Evolutionary conservation across 2,888 invertebrate species (phyloP).

Genomic region (Hedychridium roseum): DNA sequence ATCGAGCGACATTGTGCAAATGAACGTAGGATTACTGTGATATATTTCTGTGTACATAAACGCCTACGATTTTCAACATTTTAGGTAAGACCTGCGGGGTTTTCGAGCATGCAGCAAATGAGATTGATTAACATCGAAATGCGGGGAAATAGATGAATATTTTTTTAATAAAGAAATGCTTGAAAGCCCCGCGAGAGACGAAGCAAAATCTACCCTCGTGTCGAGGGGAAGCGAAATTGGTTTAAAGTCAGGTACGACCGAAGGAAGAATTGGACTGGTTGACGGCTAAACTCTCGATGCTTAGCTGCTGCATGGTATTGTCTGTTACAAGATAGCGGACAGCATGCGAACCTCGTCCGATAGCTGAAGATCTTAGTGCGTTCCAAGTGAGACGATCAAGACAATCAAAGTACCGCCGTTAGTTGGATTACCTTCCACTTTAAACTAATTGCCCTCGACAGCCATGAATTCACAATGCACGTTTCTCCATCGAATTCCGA

Average conservation of each 20-base stretch:
- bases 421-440: constrained; percentile 40
- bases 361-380: no score
- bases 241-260: constrained; percentile 36
- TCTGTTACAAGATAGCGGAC: constrained; percentile 22
- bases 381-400: no score
- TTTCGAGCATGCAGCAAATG: no score
- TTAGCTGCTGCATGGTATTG: constrained; percentile 29
- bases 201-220: no score
- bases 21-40: constrained; percentile 35
- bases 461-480: constrained; percentile 24
- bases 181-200: no score
- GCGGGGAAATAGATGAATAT: no score
- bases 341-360: no score
- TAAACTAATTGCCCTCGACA: constrained; percentile 29
- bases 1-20: constrained; percentile 32
- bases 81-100: constrained; percentile 20
- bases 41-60: constrained; percentile 29
- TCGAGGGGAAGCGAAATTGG: constrained; percentile 14
- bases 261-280: constrained; percentile 1
- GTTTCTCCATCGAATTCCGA: not conserved
- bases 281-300: constrained; percentile 10
- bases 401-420: no score
- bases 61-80: constrained; percentile 19
- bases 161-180: no score
- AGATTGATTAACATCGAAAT: no score